phyloP scores from a whole-genome alignment of 2,888 invertebrate species.

The Luffia ferchaultella region DNA sequence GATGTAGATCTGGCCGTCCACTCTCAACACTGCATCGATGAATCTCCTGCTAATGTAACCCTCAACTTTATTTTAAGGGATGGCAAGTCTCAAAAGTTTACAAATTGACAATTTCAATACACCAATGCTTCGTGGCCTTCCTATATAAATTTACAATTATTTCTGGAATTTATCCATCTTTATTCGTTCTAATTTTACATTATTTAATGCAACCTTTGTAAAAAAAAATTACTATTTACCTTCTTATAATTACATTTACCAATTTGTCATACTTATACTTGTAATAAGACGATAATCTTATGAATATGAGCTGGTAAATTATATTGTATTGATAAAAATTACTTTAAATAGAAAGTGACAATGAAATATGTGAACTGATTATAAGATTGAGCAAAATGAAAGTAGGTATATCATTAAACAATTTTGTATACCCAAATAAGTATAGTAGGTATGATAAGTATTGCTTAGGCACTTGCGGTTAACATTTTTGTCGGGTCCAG shows the following conservation, averaged over 20 bases:
- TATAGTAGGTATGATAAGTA: too few species aligned
- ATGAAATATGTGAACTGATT: neutral
- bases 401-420: neutral
- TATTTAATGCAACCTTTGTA: conserved; percentile 6
- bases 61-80: conserved; percentile 48
- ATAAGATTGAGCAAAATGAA: neutral
- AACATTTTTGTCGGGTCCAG: too few species aligned
- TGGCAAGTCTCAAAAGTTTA: conserved; percentile 60
- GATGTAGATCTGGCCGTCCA: conserved; percentile 17
- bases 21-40: neutral
- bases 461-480: too few species aligned
- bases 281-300: conserved; percentile 37
- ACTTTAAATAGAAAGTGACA: conserved; percentile 1
- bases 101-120: conserved; percentile 32
- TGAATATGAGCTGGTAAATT: conserved; percentile 55
- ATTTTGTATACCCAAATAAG: neutral
- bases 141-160: conserved; percentile 19
- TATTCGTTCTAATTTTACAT: neutral
- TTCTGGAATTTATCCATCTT: neutral
- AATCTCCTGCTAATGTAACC: conserved; percentile 25
- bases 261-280: neutral
- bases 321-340: conserved; percentile 20
- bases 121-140: conserved; percentile 52
- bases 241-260: conserved; percentile 16
- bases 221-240: neutral